These are phyloP conservation scores for Leptothorax acervorum DNA, from an alignment of 2,888 invertebrate species.

Conservation along the genomic window DNA sequence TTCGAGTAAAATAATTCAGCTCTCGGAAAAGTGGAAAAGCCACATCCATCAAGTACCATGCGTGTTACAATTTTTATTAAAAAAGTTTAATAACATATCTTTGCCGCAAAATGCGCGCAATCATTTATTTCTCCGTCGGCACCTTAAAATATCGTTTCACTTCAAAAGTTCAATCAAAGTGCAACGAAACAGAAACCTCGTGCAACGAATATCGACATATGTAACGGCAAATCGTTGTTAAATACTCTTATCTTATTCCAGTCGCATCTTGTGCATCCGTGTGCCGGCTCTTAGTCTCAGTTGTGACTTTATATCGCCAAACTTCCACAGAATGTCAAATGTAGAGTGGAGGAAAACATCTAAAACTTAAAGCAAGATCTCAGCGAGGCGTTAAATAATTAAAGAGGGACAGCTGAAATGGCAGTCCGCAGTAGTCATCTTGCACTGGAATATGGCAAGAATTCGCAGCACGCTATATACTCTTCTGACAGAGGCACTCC, in stretches of 20 bases:
- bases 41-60: not conserved
- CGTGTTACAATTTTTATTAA: not conserved
- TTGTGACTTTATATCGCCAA: slow-evolving; percentile 23
- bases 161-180: slow-evolving; percentile 8
- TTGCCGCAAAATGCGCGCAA: not conserved
- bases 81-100: not conserved
- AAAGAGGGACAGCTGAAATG: slow-evolving; percentile 35
- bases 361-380: slow-evolving; percentile 40
- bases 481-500: slow-evolving; percentile 47
- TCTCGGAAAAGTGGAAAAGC: not conserved
- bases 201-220: slow-evolving; percentile 8
- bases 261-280: slow-evolving; percentile 5
- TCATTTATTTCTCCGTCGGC: not conserved
- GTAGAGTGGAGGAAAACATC: slow-evolving; percentile 7
- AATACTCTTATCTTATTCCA: slow-evolving; percentile 25
- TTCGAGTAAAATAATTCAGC: slow-evolving; percentile 5
- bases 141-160: slow-evolving; percentile 15
- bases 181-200: slow-evolving; percentile 5
- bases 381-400: slow-evolving; percentile 39
- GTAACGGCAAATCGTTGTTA: not conserved
- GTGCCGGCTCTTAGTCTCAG: not conserved
- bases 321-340: slow-evolving; percentile 31
- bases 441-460: slow-evolving; percentile 47
- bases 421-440: slow-evolving; percentile 47
- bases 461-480: slow-evolving; percentile 56